A percentile compares a stretch with the other conserved stretches of the same genome.
Evolutionary conservation across 1,140 invertebrate species (phyloP).

Genomic region (Drosophila ambigua): DNA sequence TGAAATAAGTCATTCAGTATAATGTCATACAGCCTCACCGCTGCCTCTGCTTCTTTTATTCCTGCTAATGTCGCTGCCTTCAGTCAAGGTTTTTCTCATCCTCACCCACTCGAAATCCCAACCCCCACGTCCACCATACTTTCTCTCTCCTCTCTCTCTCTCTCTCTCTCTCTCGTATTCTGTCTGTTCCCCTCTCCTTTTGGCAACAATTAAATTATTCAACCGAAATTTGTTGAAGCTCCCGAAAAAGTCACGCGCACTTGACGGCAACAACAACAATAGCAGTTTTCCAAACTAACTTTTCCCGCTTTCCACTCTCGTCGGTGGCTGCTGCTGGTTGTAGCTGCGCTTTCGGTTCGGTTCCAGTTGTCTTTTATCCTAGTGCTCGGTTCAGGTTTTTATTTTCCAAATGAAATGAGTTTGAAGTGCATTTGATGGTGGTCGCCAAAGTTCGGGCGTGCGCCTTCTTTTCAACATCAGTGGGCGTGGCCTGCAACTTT

Average conservation of each 20-base stretch:
- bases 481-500: constrained; percentile 64
- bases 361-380: constrained; percentile 69
- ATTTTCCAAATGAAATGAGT: constrained; percentile 82
- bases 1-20: neutral
- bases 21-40: neutral
- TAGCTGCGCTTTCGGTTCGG: constrained; percentile 36
- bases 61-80: constrained; percentile 8
- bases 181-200: constrained; percentile 19
- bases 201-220: constrained; percentile 78
- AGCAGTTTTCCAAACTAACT: constrained; percentile 57
- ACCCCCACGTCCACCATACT: neutral
- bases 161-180: neutral
- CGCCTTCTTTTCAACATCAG: constrained; percentile 46
- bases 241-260: constrained; percentile 76
- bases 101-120: neutral
- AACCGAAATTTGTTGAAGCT: constrained; percentile 75
- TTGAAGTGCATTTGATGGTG: constrained; percentile 78
- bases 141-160: constrained; percentile 1
- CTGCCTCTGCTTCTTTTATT: constrained; percentile 5
- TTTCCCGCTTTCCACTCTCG: constrained; percentile 35
- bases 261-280: constrained; percentile 51
- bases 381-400: constrained; percentile 66
- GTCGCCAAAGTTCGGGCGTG: constrained; percentile 48
- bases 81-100: constrained; percentile 5
- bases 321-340: constrained; percentile 38